Base-by-base conservation (phyloP, 2,797 vertebrate genomes). In the Malacoctenus gilli region DNA sequence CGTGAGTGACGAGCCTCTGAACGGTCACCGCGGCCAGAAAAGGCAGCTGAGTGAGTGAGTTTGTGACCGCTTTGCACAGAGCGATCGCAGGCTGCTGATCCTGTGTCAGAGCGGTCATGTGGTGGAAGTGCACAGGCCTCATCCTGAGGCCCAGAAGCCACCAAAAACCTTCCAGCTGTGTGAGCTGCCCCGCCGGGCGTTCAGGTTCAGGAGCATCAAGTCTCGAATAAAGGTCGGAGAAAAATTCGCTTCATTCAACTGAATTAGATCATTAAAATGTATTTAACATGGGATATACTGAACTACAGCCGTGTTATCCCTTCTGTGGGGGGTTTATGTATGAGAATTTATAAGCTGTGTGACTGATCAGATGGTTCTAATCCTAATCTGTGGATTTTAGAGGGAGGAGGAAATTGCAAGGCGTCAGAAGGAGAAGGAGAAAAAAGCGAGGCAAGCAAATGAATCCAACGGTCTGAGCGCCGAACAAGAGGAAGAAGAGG, bases 201-300 rank as follows among this genome's bases (percentile, higher is more conserved):
- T 98, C 87, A 89, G 79, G 76, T 99, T 98, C 82, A 83, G 55
- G 54, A 98, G 96, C 83, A 91, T 98, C 89, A 97, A 95, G 80
- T 96, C 96, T 32, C 85, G 47, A 75, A 93, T 98, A 53, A 84
- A 95, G 95, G 79, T 85, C 20, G 20, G 20, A 8, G 0, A 16
- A 18, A 28, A 28, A 9, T 1, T 9, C 9, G 25, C 2, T 28
- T 9, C 1, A 28, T 28, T 5, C 6, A 28, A 28, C 9, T 9
- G 9, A 28, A 5, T 28, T 9, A 28, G 6, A 6, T 2, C 25
- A 28, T 28, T 6, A 28, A 5, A 10, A 14, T 2, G 4, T 2
- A 13, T 2, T 46, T 9, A 28, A n/a, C 20, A n/a, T 23, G 12
- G 10, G 9, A 28, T 28, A 5, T 28, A 6, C 13, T 31, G 13